Percentiles rank a stretch among this genome's conserved stretches.
Evolutionary conservation across 1,140 invertebrate genomes (phyloP).

Genomic region (Holotrichia oblita): DNA sequence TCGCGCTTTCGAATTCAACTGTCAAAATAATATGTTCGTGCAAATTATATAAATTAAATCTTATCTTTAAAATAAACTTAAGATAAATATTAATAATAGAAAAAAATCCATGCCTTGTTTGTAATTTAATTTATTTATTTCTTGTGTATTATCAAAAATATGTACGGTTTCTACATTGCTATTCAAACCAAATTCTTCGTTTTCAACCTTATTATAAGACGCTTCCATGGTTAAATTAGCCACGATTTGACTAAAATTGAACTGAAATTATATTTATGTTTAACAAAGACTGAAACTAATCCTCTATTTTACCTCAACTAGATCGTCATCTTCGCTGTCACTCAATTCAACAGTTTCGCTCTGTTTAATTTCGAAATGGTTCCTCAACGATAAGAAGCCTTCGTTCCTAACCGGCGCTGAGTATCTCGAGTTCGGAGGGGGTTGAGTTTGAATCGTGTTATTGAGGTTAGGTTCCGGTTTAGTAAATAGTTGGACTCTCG

Average conservation of each 20-base stretch:
- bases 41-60: too few relatives aligned
- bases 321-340: not conserved
- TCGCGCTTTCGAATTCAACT: too few relatives aligned
- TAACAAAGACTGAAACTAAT: not conserved
- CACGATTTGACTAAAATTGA: constrained; percentile 17
- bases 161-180: not conserved
- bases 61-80: too few relatives aligned
- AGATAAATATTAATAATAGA: too few relatives aligned
- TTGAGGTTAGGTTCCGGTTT: not conserved
- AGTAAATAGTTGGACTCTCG: not conserved
- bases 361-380: not conserved
- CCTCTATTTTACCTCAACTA: not conserved
- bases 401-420: not conserved
- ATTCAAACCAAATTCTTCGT: not conserved
- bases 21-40: too few relatives aligned
- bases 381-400: not conserved
- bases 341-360: not conserved
- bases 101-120: not conserved
- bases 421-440: not conserved
- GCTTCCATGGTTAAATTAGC: not conserved
- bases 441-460: not conserved
- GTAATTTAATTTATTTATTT: not conserved
- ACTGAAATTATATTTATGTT: constrained; percentile 18
- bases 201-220: not conserved
- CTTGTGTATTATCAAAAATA: constrained; percentile 13